Percentiles rank a stretch among this genome's conserved stretches.
Conservation (phyloP, 2,888 invertebrate species). For the Tetragonula carbonaria region DNA sequence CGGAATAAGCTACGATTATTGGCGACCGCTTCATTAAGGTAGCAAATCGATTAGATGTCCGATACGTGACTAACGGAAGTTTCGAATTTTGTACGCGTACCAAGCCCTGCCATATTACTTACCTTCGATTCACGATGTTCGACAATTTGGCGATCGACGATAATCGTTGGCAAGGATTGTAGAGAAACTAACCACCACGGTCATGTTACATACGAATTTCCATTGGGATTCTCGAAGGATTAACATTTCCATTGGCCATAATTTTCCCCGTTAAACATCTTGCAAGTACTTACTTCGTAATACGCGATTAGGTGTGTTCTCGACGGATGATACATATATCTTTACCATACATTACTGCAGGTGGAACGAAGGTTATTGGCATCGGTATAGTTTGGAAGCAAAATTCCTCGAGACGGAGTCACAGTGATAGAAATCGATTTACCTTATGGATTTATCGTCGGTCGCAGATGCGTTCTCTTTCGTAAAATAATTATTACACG, state of each 20-base stretch:
- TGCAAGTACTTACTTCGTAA: slow-evolving; percentile 25
- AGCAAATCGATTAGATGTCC: slow-evolving; percentile 22
- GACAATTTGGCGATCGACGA: neutral
- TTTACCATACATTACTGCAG: slow-evolving; percentile 8
- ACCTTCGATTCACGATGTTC: neutral
- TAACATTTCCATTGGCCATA: slow-evolving; percentile 17
- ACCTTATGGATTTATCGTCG: slow-evolving; percentile 4
- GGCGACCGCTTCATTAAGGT: slow-evolving; percentile 15
- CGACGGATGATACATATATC: slow-evolving; percentile 29
- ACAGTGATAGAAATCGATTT: slow-evolving; percentile 16
- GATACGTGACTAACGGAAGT: slow-evolving; percentile 21
- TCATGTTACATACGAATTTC: slow-evolving; percentile 1
- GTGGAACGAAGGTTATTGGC: slow-evolving; percentile 30
- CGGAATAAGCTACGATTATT: slow-evolving; percentile 46
- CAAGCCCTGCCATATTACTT: neutral
- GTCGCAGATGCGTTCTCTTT: neutral
- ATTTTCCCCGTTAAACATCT: slow-evolving; percentile 37
- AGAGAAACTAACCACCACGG: neutral
- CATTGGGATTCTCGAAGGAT: neutral
- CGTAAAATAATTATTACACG: neutral
- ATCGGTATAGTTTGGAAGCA: slow-evolving; percentile 3
- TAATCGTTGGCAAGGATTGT: neutral
- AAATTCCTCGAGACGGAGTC: slow-evolving; percentile 47
- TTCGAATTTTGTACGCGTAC: slow-evolving; percentile 3
- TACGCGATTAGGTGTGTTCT: slow-evolving; percentile 39